Percentiles rank a stretch among this genome's conserved stretches.
These are phyloP conservation scores for Ianthella basta DNA, from an alignment of 37 sponge, comb jelly and placozoan species.

Conservation along the genomic window DNA sequence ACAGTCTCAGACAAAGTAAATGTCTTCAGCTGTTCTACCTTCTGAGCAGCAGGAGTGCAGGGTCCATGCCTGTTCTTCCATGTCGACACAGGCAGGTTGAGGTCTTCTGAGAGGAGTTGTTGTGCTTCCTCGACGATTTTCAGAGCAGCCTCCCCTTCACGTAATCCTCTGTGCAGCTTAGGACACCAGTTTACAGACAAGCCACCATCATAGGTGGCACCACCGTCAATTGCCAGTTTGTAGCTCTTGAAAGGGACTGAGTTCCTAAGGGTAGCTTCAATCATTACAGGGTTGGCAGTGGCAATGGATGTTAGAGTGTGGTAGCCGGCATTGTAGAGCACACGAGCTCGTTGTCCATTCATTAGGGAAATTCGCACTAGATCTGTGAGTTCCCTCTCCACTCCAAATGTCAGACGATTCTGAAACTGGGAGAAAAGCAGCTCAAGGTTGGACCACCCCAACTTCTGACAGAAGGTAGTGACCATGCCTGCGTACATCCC, in stretches of 20 bases:
- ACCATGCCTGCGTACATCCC: constrained; percentile 98
- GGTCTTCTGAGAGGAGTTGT: constrained; percentile 54
- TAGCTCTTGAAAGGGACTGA: constrained; percentile 85
- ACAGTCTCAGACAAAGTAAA: too few species aligned
- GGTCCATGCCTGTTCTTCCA: constrained; percentile 35
- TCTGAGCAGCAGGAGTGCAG: background rate
- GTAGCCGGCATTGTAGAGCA: constrained; percentile 93
- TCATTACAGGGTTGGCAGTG: constrained; percentile 64
- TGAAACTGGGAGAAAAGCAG: constrained; percentile 96
- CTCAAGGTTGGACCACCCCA: constrained; percentile 90
- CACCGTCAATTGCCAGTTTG: constrained; percentile 24
- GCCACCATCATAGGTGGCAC: background rate
- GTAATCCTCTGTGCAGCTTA: constrained; percentile 75
- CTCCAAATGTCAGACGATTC: constrained; percentile 89
- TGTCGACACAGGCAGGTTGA: constrained; percentile 52
- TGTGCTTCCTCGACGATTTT: constrained; percentile 86
- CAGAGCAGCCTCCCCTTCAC: constrained; percentile 75
- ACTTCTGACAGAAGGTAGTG: constrained; percentile 88
- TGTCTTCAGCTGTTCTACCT: background rate
- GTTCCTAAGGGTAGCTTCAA: constrained; percentile 76
- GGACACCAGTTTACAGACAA: constrained; percentile 71
- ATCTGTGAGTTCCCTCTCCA: constrained; percentile 93
- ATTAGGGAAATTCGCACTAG: constrained; percentile 87
- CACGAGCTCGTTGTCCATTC: constrained; percentile 87
- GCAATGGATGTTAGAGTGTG: constrained; percentile 85